These are phyloP conservation scores for Pteronotus mesoamericanus DNA, from an alignment of 2,797 vertebrate species.

Conservation along the genomic window DNA sequence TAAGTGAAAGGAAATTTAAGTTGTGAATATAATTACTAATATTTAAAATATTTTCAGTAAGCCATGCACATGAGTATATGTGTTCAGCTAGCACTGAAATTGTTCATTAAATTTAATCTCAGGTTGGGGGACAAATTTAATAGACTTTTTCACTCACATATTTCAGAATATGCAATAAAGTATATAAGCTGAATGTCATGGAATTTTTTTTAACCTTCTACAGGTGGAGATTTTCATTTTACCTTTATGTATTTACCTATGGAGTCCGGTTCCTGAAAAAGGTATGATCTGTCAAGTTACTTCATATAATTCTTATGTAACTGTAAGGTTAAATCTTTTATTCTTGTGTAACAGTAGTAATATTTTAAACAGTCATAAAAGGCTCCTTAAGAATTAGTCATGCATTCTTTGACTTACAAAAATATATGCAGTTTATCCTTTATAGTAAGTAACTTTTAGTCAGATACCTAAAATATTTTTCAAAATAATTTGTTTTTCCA, in stretches of 20 bases:
- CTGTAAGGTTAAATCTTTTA: background rate
- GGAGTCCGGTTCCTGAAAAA: conserved; percentile 97
- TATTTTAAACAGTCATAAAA: conserved; percentile 26
- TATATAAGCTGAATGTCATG: conserved; percentile 58
- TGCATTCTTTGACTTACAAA: conserved; percentile 49
- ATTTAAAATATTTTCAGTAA: background rate
- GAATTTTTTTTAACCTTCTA: conserved; percentile 79
- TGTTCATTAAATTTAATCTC: background rate
- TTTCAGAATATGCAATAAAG: conserved; percentile 55
- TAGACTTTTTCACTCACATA: background rate
- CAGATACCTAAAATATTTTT: background rate
- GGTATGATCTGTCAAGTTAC: conserved; percentile 84
- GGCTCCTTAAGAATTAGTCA: background rate
- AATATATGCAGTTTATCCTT: conserved; percentile 36
- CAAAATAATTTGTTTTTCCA: conserved; percentile 47
- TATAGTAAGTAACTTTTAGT: background rate
- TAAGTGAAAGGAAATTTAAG: background rate
- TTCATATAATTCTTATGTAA: conserved; percentile 59
- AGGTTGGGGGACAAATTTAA: background rate
- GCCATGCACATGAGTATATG: background rate
- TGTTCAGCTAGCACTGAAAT: background rate
- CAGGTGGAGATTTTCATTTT: conserved; percentile 99
- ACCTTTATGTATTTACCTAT: conserved; percentile 96
- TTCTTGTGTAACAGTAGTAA: background rate
- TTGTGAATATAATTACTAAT: background rate